A percentile compares a stretch with the other conserved stretches of the same genome.
Evolutionary conservation across 2,113 vertebrate genomes (phyloP).

Genomic region (Ondatra zibethicus): DNA sequence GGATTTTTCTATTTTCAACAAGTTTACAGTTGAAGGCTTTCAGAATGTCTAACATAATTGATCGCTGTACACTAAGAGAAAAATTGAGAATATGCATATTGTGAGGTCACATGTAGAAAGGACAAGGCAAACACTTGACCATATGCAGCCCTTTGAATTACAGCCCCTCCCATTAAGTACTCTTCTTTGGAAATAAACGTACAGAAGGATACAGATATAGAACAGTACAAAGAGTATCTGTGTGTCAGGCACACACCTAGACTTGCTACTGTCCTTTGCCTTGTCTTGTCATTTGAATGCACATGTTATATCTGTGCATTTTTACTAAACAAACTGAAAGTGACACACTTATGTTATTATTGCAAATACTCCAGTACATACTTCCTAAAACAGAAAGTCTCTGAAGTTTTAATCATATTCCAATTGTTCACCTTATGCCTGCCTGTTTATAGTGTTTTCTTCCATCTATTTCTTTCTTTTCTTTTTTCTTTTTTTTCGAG

Average conservation of each 20-base stretch:
- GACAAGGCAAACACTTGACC: background rate
- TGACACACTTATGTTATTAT: background rate
- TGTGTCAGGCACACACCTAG: background rate
- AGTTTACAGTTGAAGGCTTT: conserved; percentile 26
- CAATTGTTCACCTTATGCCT: background rate
- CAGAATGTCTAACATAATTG: background rate
- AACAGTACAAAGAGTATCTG: background rate
- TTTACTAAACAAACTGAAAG: background rate
- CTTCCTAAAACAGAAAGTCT: background rate
- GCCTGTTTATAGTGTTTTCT: background rate
- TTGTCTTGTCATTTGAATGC: conserved; percentile 3
- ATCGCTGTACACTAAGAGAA: background rate
- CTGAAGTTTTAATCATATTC: conserved; percentile 9
- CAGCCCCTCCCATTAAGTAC: background rate
- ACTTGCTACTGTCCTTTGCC: background rate
- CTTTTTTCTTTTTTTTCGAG: no score
- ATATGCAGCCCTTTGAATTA: background rate
- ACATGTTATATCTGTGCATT: background rate
- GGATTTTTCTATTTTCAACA: conserved; percentile 10
- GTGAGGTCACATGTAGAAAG: background rate
- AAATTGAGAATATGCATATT: conserved; percentile 1
- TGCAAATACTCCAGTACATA: background rate
- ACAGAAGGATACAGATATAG: background rate
- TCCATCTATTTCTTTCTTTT: no score
- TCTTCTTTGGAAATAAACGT: conserved; percentile 22